Percentiles rank a stretch among this genome's conserved stretches.
phyloP scores from a whole-genome alignment of 2,113 vertebrate genomes.

The Lophius piscatorius region DNA sequence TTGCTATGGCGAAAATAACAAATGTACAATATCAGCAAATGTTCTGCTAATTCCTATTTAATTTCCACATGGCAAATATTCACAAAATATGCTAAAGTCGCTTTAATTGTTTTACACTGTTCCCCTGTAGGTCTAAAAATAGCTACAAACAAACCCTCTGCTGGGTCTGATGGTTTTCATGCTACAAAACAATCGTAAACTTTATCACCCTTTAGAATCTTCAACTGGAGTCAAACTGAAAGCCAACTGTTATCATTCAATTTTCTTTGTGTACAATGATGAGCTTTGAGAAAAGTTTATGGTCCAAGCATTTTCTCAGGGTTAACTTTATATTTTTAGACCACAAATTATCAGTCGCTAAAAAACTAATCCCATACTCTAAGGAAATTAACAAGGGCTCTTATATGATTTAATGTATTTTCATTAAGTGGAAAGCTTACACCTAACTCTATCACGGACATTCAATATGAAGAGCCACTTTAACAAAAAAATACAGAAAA shows the following conservation, averaged over 20 bases:
- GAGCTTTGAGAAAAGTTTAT: too few relatives aligned
- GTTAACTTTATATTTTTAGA: too few relatives aligned
- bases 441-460: too few relatives aligned
- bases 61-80: slow-evolving; percentile 46
- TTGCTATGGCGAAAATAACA: slow-evolving; percentile 61
- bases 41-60: slow-evolving; percentile 40
- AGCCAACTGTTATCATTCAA: not conserved
- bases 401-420: too few relatives aligned
- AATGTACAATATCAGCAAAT: slow-evolving; percentile 44
- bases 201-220: too few relatives aligned
- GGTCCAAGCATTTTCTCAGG: too few relatives aligned
- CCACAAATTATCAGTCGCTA: too few relatives aligned
- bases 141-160: slow-evolving; percentile 44
- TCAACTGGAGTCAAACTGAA: slow-evolving; percentile 41
- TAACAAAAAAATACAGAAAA: too few relatives aligned
- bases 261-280: too few relatives aligned
- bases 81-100: slow-evolving; percentile 40
- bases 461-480: not conserved
- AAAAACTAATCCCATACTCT: too few relatives aligned
- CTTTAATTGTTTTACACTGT: slow-evolving; percentile 40
- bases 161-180: slow-evolving; percentile 24
- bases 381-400: too few relatives aligned
- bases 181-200: slow-evolving; percentile 57
- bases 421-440: too few relatives aligned
- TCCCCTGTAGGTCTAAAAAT: slow-evolving; percentile 32